A percentile compares a stretch with the other conserved stretches of the same genome.
Evolutionary conservation across 2,797 vertebrate genomes (phyloP).

Genomic region (Lophotriccus pileatus): DNA sequence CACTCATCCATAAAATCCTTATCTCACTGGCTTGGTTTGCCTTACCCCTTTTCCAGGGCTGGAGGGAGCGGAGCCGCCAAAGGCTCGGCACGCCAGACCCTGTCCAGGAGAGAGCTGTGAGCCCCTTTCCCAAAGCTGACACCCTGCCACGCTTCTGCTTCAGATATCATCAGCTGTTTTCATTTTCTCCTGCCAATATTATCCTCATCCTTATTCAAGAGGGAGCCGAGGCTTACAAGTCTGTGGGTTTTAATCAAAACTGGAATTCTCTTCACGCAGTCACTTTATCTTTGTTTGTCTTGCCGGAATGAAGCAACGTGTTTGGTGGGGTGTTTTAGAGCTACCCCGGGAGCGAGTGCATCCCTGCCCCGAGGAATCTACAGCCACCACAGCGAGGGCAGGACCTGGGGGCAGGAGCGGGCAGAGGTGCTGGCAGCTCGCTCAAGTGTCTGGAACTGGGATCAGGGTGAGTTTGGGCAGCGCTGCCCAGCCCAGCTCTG

Average conservation of each 20-base stretch:
- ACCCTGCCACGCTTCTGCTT: neutral
- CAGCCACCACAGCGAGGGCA: neutral
- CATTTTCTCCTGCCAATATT: neutral
- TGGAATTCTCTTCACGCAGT: neutral
- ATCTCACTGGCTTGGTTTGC: neutral
- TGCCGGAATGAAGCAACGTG: neutral
- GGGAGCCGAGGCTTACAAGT: neutral
- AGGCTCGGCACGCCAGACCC: neutral
- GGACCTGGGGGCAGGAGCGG: neutral
- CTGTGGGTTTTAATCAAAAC: neutral
- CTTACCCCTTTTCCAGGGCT: neutral
- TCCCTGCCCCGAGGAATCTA: neutral
- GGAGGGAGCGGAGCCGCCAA: fast-evolving
- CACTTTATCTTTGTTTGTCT: neutral
- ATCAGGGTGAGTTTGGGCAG: neutral
- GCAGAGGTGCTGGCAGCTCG: neutral
- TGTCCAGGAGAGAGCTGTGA: neutral
- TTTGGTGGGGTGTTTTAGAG: neutral
- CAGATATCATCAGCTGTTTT: neutral
- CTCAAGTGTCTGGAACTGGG: neutral
- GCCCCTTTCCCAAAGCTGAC: neutral
- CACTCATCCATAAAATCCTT: neutral
- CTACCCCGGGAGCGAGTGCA: fast-evolving
- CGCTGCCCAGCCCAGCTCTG: neutral
- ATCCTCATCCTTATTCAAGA: neutral